These are phyloP conservation scores for Etia nguti DNA, from an alignment of 2,113 vertebrate genomes.

Conservation along the genomic window DNA sequence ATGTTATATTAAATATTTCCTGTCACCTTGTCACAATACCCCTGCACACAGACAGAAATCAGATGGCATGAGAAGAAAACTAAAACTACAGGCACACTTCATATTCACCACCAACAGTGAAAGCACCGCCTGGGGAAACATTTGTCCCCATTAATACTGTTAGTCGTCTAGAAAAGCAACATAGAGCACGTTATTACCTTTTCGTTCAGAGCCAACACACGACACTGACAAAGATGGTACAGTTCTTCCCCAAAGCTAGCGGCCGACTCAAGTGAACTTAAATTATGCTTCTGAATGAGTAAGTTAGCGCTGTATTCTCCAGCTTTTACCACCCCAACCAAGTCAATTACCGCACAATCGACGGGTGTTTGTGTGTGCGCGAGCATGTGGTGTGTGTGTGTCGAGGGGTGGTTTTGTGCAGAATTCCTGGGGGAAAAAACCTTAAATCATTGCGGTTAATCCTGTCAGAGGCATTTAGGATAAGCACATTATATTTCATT, in stretches of 20 bases:
- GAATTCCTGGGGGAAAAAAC: slow-evolving; percentile 6
- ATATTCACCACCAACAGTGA: slow-evolving; percentile 20
- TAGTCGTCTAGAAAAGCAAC: slow-evolving; percentile 37
- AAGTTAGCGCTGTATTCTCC: slow-evolving; percentile 33
- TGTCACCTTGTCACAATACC: background rate
- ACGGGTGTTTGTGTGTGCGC: background rate
- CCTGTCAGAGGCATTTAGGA: slow-evolving; percentile 64
- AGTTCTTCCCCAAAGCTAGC: background rate
- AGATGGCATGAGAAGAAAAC: background rate
- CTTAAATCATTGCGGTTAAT: slow-evolving; percentile 64
- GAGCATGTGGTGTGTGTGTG: background rate
- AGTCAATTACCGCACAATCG: slow-evolving; percentile 34
- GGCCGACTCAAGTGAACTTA: slow-evolving; percentile 33
- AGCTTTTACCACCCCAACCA: slow-evolving; percentile 11
- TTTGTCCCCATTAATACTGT: slow-evolving; percentile 24
- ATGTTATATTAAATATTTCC: background rate
- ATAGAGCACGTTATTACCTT: slow-evolving; percentile 42
- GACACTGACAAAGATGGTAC: slow-evolving; percentile 31
- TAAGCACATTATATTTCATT: slow-evolving; percentile 67
- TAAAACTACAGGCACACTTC: background rate
- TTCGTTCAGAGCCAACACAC: slow-evolving; percentile 24
- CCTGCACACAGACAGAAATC: background rate
- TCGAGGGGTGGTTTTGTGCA: background rate
- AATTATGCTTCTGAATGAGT: slow-evolving; percentile 48
- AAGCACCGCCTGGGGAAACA: slow-evolving; percentile 8